Evolutionary conservation across 2,113 vertebrate species (phyloP), one percentile per base, ranked within the genome.

Genomic region (Amphiprion ocellaris): DNA sequence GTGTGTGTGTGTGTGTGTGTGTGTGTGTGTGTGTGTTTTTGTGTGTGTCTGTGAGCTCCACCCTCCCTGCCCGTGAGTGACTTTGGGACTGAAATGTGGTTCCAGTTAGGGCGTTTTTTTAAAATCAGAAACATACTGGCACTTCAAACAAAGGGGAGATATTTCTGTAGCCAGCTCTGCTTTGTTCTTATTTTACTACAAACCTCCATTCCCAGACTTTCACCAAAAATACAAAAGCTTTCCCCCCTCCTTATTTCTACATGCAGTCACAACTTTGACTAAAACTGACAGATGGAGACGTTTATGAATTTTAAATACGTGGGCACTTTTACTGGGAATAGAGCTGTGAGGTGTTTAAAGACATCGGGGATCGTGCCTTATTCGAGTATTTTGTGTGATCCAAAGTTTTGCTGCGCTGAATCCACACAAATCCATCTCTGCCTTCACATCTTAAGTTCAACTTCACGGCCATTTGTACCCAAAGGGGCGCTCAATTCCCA

Each of bases 41-140:
- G 39, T 87, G 70, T 77, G 84, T 81, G 82, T 77, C 47, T 85
- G 79, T 10, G 74, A 84, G 79, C 90, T 88, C 89, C 90, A 92
- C 93, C 92, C 92, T 86, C 82, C 44, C 77, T 79, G 87, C 78
- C 87, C 50, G 68, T 77, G 82, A 77, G 87, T 90, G 89, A 87
- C 90, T 90, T 87, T 85, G 83, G 87, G 85, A 90, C 82, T 67
- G 64, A 89, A 94, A 94, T 94, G 88, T 94, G 93, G 91, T 94
- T 94, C 88, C 88, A 93, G 89, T 94, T 92, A 93, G 82, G 79
- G 71, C 77, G 53, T 80, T 88, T 86, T 85, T 86, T 62, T 47
- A 58, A 92, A 92, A 92, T 92, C 85, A 87, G 83, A 92, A 91
- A 92, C 91, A 90, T 81, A 86, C 87, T 77, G 77, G 79, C 76